Conservation (phyloP, 2,113 vertebrate species). For the Rhizomys pruinosus region DNA sequence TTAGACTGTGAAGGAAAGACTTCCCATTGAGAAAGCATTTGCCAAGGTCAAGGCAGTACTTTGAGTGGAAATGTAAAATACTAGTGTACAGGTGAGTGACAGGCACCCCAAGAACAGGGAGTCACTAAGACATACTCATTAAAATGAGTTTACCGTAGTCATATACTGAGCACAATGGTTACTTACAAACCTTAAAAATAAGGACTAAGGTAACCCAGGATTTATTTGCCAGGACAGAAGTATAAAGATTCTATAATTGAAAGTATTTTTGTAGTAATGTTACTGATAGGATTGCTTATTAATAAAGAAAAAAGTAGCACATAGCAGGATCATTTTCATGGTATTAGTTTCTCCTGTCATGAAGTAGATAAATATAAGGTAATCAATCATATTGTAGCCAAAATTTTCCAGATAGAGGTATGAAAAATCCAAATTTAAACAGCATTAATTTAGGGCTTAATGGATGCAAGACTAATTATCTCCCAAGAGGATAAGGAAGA, state of each 20-base stretch:
- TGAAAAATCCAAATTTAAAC: conserved; percentile 49
- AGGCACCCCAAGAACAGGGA: background rate
- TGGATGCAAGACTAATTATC: conserved; percentile 51
- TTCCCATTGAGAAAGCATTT: conserved; percentile 39
- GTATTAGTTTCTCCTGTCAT: conserved; percentile 40
- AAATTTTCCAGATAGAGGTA: conserved; percentile 34
- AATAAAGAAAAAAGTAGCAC: background rate
- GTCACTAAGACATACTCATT: background rate
- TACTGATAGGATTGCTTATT: background rate
- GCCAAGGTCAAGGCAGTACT: background rate
- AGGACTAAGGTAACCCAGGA: conserved; percentile 31
- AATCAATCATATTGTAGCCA: conserved; percentile 14
- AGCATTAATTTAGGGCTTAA: conserved; percentile 51
- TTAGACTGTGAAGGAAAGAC: background rate
- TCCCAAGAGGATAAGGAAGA: background rate
- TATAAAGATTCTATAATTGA: background rate
- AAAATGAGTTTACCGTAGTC: conserved; percentile 1
- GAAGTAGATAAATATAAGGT: conserved; percentile 45
- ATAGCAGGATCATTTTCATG: conserved; percentile 32
- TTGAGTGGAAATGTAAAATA: conserved; percentile 17
- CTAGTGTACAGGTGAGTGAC: background rate
- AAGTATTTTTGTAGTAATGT: conserved; percentile 21
- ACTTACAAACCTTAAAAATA: conserved; percentile 13
- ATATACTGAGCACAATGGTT: conserved; percentile 14
- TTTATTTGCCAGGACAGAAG: conserved; percentile 10